Base-by-base conservation (phyloP, 2,113 vertebrate species). In the Leptobrachium ailaonicum region DNA sequence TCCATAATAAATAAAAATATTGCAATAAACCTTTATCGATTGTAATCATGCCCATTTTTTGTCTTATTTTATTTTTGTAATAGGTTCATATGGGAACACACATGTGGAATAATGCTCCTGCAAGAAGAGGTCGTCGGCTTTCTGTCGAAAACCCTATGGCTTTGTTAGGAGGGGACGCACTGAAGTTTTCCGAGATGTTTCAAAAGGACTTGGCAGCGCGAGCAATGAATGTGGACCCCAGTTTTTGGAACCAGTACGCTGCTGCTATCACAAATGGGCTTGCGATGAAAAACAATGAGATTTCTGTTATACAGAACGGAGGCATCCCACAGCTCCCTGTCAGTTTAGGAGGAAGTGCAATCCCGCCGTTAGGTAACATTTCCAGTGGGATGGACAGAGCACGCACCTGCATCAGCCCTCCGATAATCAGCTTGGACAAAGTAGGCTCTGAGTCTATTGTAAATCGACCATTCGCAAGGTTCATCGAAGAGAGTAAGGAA, bases 11-110 rank as follows among this genome's bases (percentile, higher is more conserved):
- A 32, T 32, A 32, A 32, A 32, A 32, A 32, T 32, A 32, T 32
- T 32, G 20, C 20, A 32, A 32, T 32, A 32, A 32, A 32, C 20
- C 20, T 32, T 58, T 60, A 62, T 6, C 8, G 42, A 77, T 40
- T 62, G n/a, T 50, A 71, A 4, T 60, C 41, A 77, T 62, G 10
- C 41, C 40, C 45, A 50, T 70, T 9, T 14, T 11, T 87, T 82
- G n/a, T 76, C 82, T 88, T 84, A 44, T 89, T 82, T 82, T 1
- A 66, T 1, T 87, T 82, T 79, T 44, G 68, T 76, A 32, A 58
- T 4, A 99, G 98, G 98, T 99, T 83, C 98, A 99, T 90, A 99
- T 99, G 98, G 98, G 98, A 78, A 99, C 98, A 4, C 97, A 99
- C 88, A 98, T 99, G 98, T 99, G 98, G 98, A 99, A 99, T 92